phyloP scores from a whole-genome alignment of 2,113 vertebrate genomes.

The Tyto alba region DNA sequence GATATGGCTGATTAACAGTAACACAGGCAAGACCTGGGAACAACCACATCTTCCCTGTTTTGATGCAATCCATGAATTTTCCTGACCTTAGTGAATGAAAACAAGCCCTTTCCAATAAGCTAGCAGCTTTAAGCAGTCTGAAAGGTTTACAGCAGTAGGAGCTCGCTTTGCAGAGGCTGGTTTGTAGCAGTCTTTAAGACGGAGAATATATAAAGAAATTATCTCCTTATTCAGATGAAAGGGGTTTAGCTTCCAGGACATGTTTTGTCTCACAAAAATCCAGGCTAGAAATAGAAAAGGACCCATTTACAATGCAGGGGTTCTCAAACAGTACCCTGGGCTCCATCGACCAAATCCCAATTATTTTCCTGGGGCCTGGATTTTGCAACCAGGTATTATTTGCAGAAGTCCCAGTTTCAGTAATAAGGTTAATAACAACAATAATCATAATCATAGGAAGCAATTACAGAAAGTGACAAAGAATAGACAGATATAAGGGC shows the following conservation, averaged over 20 bases:
- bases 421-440: not conserved
- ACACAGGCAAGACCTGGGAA: not conserved
- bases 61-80: not conserved
- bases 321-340: not conserved
- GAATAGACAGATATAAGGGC: not conserved
- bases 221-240: not conserved
- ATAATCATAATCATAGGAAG: not conserved
- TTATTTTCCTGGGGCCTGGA: not conserved
- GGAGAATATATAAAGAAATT: not conserved
- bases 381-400: not conserved
- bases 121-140: not conserved
- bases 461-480: not conserved
- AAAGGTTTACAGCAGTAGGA: not conserved
- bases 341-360: not conserved
- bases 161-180: not conserved
- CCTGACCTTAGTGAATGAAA: not conserved
- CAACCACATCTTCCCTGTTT: not conserved
- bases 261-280: not conserved
- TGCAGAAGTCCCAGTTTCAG: not conserved
- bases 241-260: not conserved
- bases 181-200: not conserved
- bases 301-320: not conserved
- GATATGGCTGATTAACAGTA: constrained; percentile 13
- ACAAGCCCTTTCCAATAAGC: not conserved
- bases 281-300: not conserved